Conservation (phyloP, 1,140 invertebrate genomes). For the silkworm (Bombyx mori) region ASM3026992v2 NC_085131.1:5534501-5535000, state of each 20-base stretch:
- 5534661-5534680: too few species aligned
- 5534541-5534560: too few species aligned
- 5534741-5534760: slow-evolving; percentile 59
- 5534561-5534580: too few species aligned
- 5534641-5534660: too few species aligned
- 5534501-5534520: too few species aligned
- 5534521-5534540: too few species aligned
- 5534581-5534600: too few species aligned
- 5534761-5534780: slow-evolving; percentile 49
- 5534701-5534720: neutral
- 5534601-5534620: too few species aligned
- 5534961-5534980: neutral
- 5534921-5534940: too few species aligned
- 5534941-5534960: too few species aligned
- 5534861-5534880: slow-evolving; percentile 54
- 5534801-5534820: slow-evolving; percentile 84
- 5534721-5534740: slow-evolving; percentile 31
- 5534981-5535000: neutral
- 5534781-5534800: slow-evolving; percentile 82
- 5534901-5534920: slow-evolving; percentile 28
- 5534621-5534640: too few species aligned
- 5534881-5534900: slow-evolving; percentile 54
- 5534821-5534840: slow-evolving; percentile 62
- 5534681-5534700: too few species aligned
- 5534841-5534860: slow-evolving; percentile 56